phyloP scores from a whole-genome alignment of 2,797 vertebrate genomes.

The Clarias fuscus region DNA sequence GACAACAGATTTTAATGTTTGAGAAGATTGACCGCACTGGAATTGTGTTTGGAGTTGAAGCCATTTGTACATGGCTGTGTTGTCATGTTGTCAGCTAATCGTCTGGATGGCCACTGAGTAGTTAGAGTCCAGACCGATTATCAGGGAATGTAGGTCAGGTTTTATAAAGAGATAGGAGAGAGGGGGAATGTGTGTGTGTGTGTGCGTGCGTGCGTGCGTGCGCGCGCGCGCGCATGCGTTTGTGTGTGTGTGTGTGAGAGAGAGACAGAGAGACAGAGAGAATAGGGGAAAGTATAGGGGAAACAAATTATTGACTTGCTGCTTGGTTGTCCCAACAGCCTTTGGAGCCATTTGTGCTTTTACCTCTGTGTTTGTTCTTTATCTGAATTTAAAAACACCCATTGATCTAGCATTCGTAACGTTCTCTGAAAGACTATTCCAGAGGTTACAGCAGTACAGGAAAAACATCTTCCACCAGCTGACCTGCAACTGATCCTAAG shows the following conservation, averaged over 20 bases:
- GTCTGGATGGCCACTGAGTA: conserved; percentile 24
- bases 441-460: not conserved
- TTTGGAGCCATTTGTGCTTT: not conserved
- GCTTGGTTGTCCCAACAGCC: not conserved
- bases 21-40: not conserved
- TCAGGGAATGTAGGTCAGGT: conserved; percentile 46
- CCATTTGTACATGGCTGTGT: conserved; percentile 22
- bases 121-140: conserved; percentile 45
- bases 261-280: no score
- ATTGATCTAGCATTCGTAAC: not conserved
- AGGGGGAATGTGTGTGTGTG: not conserved
- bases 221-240: no score
- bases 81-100: conserved; percentile 24
- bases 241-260: no score
- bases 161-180: conserved; percentile 18
- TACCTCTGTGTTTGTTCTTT: not conserved
- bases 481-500: not conserved
- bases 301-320: not conserved
- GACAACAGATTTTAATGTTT: not conserved
- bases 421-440: not conserved
- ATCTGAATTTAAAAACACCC: conserved; percentile 17
- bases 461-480: conserved; percentile 12
- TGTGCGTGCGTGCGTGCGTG: no score
- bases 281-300: not conserved
- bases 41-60: conserved; percentile 6